Base-by-base conservation (phyloP, 2,797 vertebrate genomes). In the Sebastes iracundus region DNA sequence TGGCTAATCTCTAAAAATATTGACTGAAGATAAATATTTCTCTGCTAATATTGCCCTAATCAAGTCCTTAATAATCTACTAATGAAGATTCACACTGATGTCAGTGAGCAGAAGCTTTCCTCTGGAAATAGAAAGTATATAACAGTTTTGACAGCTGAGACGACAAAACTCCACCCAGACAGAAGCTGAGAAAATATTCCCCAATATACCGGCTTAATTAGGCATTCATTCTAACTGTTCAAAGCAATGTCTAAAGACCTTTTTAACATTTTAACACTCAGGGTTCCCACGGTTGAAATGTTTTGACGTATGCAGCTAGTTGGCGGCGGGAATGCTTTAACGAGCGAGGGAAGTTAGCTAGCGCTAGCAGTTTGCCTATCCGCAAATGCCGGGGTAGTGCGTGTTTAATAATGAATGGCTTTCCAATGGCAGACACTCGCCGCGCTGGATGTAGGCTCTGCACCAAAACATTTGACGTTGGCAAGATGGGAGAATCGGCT, bases 1-100 rank as follows among this genome's bases (percentile, higher is more conserved):
- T 75, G 23, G 59, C 67, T 83, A 71, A 85, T 76, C 28, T 62
- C 22, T 30, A 62, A 65, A 77, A 77, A 25, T 69, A 80, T 67
- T 74, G 62, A 49, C 20, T 60, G 1, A 76, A 65, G 64, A 74
- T 65, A 65, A 84, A 76, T 73, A 59, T 83, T 66, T 83, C 56
- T 68, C 28, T 56, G n/a, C 35, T 76, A 82, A 64, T 65, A 70
- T 70, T 56, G 28, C 33, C 32, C 42, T 33, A 33, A 77, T 67
- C 46, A 62, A 64, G 25, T 53, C 69, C 52, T 30, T 74, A 75
- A 81, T 86, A 77, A 69, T 49, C 49, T 30, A 35, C 20, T 61
- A 76, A 53, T 61, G 74, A 65, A 76, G 49, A 81, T 75, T 66
- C 27, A 63, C 38, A 18, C 38, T 32, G 42, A 60, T 52, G 27